Base-by-base conservation (phyloP, 1,140 invertebrate species). In the Cyclargus thomasi region DNA sequence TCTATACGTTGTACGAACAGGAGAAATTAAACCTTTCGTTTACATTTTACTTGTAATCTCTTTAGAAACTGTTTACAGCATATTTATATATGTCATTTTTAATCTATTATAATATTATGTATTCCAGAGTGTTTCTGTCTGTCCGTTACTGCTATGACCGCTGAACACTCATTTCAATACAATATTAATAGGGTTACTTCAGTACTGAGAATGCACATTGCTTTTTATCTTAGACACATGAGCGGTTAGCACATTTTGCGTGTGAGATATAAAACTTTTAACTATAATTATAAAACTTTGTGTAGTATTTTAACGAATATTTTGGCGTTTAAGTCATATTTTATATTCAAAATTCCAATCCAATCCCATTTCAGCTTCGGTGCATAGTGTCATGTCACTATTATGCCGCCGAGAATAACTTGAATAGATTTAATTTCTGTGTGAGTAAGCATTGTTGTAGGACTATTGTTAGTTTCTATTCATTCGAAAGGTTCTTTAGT, bases 391-490 rank as follows among this genome's bases (percentile, higher is more conserved):
- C 53, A 23, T 63, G 20, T 63, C 22, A 63, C n/a, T 39, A 17
- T 39, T 64, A 39, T 39, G 35, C 63, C 17, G n/a, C 63, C 63
- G 29, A 39, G 63, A 64, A 64, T 64, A 64, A 64, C 63, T 39
- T 35, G 36, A 64, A 64, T 64, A 64, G 36, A 64, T 18, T 64
- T 64, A 64, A 64, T 64, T 63, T 64, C 23, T 39, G 63, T 64
- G 35, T 39, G 63, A 39, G 29, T 47, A 64, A 36, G 35, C 63
- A 64, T 39, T 64, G 29, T 64, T 64, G 63, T 39, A 20, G 17
- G 35, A 64, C 62, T 35, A 36, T 20, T 35, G 29, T 39, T 36
- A 10, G 29, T 64, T 20, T 64, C 63, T 39, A 64, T 64, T 64
- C 63, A 64, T 18, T 39, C 29, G 36, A 64, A 64, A 64, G 16